phyloP scores from a whole-genome alignment of 2,888 invertebrate species.

The Apantesis nais region DNA sequence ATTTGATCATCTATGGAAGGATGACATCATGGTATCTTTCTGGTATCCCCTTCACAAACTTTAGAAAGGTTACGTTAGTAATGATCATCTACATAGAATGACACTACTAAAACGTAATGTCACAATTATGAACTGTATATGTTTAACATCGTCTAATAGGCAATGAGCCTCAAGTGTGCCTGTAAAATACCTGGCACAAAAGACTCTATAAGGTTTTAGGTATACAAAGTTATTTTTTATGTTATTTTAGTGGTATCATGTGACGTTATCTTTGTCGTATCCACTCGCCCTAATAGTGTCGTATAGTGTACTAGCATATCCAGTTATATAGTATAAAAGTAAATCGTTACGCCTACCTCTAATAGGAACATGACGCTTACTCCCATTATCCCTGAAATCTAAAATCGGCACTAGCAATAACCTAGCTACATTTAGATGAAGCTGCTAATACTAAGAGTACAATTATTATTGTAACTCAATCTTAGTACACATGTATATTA shows the following conservation, averaged over 20 bases:
- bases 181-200: background rate
- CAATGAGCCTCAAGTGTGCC: background rate
- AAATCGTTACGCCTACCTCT: constrained; percentile 33
- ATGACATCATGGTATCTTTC: no score
- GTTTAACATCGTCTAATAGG: background rate
- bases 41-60: background rate
- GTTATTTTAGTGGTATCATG: background rate
- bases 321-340: constrained; percentile 26
- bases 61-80: background rate
- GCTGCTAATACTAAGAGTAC: constrained; percentile 15
- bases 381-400: constrained; percentile 29
- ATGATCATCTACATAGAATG: background rate
- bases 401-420: constrained; percentile 18
- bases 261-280: constrained; percentile 22
- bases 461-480: constrained; percentile 25
- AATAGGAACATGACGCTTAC: constrained; percentile 23
- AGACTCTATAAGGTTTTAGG: background rate
- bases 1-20: no score
- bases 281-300: constrained; percentile 39
- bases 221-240: constrained; percentile 14
- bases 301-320: constrained; percentile 22
- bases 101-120: background rate
- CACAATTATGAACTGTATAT: background rate
- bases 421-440: constrained; percentile 23
- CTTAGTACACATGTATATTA: constrained; percentile 10